These are phyloP conservation scores for Drosophila fulvimacula DNA, from an alignment of 2,888 invertebrate species.

Conservation along the genomic window DNA sequence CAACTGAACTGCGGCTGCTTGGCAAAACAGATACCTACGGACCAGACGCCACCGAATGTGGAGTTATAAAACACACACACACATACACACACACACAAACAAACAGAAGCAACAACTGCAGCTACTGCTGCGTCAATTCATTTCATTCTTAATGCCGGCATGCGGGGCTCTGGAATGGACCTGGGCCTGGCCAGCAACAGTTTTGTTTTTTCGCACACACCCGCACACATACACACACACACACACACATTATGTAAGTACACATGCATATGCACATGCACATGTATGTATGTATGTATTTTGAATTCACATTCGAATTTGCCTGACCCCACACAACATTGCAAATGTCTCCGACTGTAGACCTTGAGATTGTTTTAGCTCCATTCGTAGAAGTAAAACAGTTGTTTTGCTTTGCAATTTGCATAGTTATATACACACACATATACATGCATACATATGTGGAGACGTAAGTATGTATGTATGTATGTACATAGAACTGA, in stretches of 20 bases:
- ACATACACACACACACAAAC: slow-evolving; percentile 1
- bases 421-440: neutral
- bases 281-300: neutral
- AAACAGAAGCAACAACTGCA: slow-evolving; percentile 35
- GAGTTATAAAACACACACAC: slow-evolving; percentile 50
- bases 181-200: slow-evolving; percentile 25
- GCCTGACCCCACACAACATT: slow-evolving; percentile 77
- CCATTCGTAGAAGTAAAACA: slow-evolving; percentile 10
- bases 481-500: neutral
- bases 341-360: slow-evolving; percentile 56
- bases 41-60: slow-evolving; percentile 35
- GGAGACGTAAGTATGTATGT: neutral
- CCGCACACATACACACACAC: neutral
- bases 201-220: slow-evolving; percentile 31
- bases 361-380: slow-evolving; percentile 60
- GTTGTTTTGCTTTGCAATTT: slow-evolving; percentile 2
- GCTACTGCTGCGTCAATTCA: slow-evolving; percentile 44
- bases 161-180: slow-evolving; percentile 20
- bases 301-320: slow-evolving; percentile 39
- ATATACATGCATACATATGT: neutral
- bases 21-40: slow-evolving; percentile 32
- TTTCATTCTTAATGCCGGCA: slow-evolving; percentile 44
- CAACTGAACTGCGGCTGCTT: slow-evolving; percentile 24
- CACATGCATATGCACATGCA: slow-evolving; percentile 1
- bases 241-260: slow-evolving; percentile 2